Evolutionary conservation across 2,888 invertebrate genomes (phyloP).

Genomic region (Athalia cordata): DNA sequence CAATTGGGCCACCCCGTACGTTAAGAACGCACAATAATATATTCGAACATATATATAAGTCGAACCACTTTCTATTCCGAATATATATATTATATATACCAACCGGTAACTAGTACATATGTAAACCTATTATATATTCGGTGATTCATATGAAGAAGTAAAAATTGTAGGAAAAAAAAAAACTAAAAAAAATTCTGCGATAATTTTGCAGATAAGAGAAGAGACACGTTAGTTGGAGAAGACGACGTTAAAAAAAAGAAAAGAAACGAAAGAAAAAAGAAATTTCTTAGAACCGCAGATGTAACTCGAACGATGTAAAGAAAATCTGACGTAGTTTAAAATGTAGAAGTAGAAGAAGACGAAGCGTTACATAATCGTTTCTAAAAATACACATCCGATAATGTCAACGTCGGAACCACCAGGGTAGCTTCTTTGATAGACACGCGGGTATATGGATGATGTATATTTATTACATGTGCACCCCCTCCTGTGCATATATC

Average conservation of each 20-base stretch:
- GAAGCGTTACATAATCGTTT: background rate
- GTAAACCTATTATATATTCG: background rate
- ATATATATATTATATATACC: conserved; percentile 7
- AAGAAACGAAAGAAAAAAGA: too few relatives aligned
- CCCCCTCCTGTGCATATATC: too few relatives aligned
- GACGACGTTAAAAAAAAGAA: too few relatives aligned
- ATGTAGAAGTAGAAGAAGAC: background rate
- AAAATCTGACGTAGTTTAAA: background rate
- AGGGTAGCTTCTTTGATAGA: conserved; percentile 9
- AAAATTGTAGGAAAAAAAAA: background rate
- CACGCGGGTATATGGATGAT: background rate
- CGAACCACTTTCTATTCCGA: conserved; percentile 22
- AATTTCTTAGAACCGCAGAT: too few relatives aligned
- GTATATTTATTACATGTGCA: too few relatives aligned
- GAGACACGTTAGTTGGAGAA: too few relatives aligned
- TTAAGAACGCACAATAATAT: background rate
- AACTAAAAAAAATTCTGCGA: background rate
- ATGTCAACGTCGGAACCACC: background rate
- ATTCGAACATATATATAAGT: background rate
- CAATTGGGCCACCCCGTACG: too few relatives aligned
- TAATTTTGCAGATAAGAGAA: background rate
- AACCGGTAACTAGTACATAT: background rate
- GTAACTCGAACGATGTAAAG: too few relatives aligned
- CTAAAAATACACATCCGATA: conserved; percentile 18
- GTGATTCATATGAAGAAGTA: background rate